Evolutionary conservation across 1,140 invertebrate species (phyloP), one percentile per base, ranked within the genome.

Genomic region (Hylyphantes graminicola): DNA sequence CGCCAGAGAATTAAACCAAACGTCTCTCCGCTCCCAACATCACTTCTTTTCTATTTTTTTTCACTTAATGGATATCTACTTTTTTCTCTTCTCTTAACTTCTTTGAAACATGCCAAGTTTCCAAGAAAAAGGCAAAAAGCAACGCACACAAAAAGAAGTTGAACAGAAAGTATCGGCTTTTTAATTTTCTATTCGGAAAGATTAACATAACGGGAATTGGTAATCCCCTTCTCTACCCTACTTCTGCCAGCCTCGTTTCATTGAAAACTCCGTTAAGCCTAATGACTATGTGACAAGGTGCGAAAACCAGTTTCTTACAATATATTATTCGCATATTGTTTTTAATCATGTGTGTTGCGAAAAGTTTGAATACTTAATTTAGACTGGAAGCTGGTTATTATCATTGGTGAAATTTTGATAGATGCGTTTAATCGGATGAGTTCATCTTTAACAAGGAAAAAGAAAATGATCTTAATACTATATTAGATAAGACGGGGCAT

Each of bases 131-230:
- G 59, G 17, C 50, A 70, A 53, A 55, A 78, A 67, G 50, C 19
- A 48, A 78, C 11, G 13, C 55, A 74, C n/a, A 67, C 17, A 70
- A 80, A 80, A 48, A 17, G 21, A 15, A 70, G 10, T 68, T 80
- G 17, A 17, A 51, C 63, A 15, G 67, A 63, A 81, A 81, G 79
- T 81, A 81, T 81, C 73, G 68, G 79, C 79, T 81, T 81, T 81
- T 81, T 81, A 73, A 81, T 81, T 81, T 81, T 73, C 68, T 73
- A 73, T 81, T 73, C 57, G 68, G 50, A 73, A 70, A 81, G 68
- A 81, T 81, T 81, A 81, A 81, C 79, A 81, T 81, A 73, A 81
- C 67, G 79, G 67, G 73, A 81, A 81, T 81, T 81, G 79, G 55
- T 81, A 80, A 13, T n/a, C 65, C 53, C 64, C 21, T 63, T 19